Evolutionary conservation across 2,888 invertebrate genomes (phyloP), one percentile per base, ranked within the genome.

Genomic region (Spodoptera littoralis): DNA sequence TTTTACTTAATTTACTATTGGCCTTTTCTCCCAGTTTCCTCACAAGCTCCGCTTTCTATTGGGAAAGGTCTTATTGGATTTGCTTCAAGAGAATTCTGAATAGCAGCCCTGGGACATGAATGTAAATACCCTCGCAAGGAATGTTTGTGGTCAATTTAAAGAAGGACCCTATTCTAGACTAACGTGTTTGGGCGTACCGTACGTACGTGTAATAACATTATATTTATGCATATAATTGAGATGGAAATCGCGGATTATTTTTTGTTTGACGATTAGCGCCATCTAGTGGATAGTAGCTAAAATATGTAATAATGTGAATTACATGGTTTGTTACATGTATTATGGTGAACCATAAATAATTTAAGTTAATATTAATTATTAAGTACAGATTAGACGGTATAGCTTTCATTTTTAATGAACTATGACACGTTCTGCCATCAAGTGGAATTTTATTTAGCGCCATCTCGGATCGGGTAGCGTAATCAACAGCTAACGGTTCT

Each of bases 1-100:
- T 60, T 73, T 74, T 60, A 68, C 48, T 73, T 73, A 59, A 63
- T 62, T 54, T 42, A n/a, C 18, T 52, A 59, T 61, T 67, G 47
- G 56, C 11, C 11, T 48, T 43, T 65, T 44, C 43, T 49, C 22
- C n/a, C 22, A 46, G 46, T 22, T 13, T n/a, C 49, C 27, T 8
- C 36, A 30, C 36, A 44, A 6, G 57, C 27, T 51, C 57, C 4
- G 48, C 13, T n/a, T 47, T 2, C 41, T 44, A 58, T 52, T 41
- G 13, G 49, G 9, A 43, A 52, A 27, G 46, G 43, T 49, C 13
- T 73, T 53, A 68, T 62, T 61, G 61, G 48, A 55, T 61, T 48
- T 58, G 36, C 36, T 54, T 43, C 43, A 11, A 36, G 63, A 51
- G 50, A 42, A 49, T 50, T 46, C 49, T 11, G 12, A 11, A 45